Base-by-base conservation (phyloP, 2,888 invertebrate species). In the Allolobophora icterica region DNA sequence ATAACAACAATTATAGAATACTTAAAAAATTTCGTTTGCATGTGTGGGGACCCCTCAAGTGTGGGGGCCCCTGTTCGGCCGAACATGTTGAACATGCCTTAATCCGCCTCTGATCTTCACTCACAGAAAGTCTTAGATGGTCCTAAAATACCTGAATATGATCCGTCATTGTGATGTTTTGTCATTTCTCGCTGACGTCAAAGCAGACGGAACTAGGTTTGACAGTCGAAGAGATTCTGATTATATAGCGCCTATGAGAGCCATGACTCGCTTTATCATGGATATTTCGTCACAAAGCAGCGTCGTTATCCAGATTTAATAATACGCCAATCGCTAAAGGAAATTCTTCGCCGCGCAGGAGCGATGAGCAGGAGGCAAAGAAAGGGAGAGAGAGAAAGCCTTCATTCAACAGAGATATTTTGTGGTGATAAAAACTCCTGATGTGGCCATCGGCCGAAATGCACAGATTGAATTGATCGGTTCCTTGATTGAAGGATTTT, bases 381-480 rank as follows among this genome's bases (percentile, higher is more conserved):
- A 38, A 1, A 52, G 5, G 6, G 52, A 52, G 42, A 11, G 52
- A 52, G 52, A 52, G 24, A 52, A 15, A 42, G 42, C 42, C 24
- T 52, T 52, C 52, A 24, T 52, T 52, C 52, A 71, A n/a, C n/a
- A n/a, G 71, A n/a, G 71, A 71, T 71, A 71, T 71, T 71, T 1
- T n/a, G 13, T 71, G 30, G 71, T 71, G 71, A 71, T 71, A n/a
- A 71, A 71, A 71, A n/a, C 71, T 8, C 4, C 4, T 30, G 30
- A n/a, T 71, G 6, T 71, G 71, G 71, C 11, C 71, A n/a, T n/a
- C 71, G 71, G n/a, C n/a, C 11, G 17, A n/a, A 8, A 8, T n/a
- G 71, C n/a, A n/a, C n/a, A 71, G 71, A 71, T 71, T 71, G 71
- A 71, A 71, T 71, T 71, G n/a, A 71, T 71, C 71, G 71, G n/a